phyloP scores from a whole-genome alignment of 2,888 invertebrate species.

The Pandemis heparana region DNA sequence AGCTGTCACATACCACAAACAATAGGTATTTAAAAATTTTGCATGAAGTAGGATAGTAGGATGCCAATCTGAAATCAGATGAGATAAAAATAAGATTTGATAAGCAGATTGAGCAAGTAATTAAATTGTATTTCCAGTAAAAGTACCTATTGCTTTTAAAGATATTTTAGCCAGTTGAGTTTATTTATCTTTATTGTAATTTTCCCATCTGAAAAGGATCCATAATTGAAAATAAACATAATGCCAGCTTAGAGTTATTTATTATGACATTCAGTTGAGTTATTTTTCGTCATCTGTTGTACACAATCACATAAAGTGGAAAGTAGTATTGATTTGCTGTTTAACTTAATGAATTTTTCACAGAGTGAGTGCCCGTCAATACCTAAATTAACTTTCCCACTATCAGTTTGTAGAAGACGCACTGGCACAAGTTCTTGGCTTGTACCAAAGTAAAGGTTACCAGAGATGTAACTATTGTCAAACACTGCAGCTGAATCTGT shows the following conservation, averaged over 20 bases:
- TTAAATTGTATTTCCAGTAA: too few species aligned
- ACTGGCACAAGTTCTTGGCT: slow-evolving; percentile 52
- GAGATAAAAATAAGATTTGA: too few species aligned
- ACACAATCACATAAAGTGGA: slow-evolving; percentile 54
- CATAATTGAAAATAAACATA: neutral
- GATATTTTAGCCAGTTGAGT: too few species aligned
- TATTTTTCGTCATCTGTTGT: slow-evolving; percentile 40
- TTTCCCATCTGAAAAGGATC: neutral
- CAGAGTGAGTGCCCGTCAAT: slow-evolving; percentile 57
- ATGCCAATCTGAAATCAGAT: too few species aligned
- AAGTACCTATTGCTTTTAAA: too few species aligned
- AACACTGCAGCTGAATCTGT: neutral
- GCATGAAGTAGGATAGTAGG: too few species aligned
- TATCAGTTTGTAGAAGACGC: slow-evolving; percentile 54
- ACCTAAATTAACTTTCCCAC: slow-evolving; percentile 53
- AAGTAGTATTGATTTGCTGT: slow-evolving; percentile 47
- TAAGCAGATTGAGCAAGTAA: too few species aligned
- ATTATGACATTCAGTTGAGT: neutral
- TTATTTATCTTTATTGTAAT: too few species aligned
- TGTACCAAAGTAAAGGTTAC: slow-evolving; percentile 54
- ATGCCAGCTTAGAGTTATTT: neutral
- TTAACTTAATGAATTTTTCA: slow-evolving; percentile 42
- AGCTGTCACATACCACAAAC: too few species aligned
- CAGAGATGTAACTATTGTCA: slow-evolving; percentile 35
- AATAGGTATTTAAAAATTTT: too few species aligned